Conservation (phyloP, 1,140 invertebrate genomes). For the Bursaphelenchus mucronatus region DNA sequence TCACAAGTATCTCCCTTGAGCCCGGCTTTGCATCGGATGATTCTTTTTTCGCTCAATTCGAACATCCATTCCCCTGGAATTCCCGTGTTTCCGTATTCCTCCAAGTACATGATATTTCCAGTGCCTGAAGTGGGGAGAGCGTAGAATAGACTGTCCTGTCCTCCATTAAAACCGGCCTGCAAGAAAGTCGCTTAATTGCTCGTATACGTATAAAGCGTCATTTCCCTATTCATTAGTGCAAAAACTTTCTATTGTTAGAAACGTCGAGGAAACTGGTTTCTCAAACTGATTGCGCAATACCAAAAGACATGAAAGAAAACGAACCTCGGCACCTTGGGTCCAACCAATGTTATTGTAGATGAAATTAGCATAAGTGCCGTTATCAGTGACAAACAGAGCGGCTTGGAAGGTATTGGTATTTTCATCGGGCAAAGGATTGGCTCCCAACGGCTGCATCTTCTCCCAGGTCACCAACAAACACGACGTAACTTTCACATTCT, state of each 20-base stretch:
- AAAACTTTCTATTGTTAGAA: neutral
- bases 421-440: conserved; percentile 37
- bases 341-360: conserved; percentile 61
- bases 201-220: neutral
- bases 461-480: conserved; percentile 57
- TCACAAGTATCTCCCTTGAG: conserved; percentile 61
- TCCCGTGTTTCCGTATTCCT: conserved; percentile 58
- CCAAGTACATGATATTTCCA: conserved; percentile 60
- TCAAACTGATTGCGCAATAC: neutral
- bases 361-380: conserved; percentile 60
- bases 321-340: conserved; percentile 59
- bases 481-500: conserved; percentile 50
- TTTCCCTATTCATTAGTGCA: conserved; percentile 5
- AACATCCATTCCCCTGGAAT: conserved; percentile 61
- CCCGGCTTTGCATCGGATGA: conserved; percentile 55
- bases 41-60: conserved; percentile 33
- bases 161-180: conserved; percentile 56
- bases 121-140: conserved; percentile 58
- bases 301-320: conserved; percentile 7
- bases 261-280: conserved; percentile 11
- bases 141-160: conserved; percentile 45
- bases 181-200: conserved; percentile 22
- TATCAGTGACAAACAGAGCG: conserved; percentile 55
- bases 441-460: conserved; percentile 52
- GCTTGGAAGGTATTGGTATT: conserved; percentile 61